These are phyloP conservation scores for Sialia sialis DNA, from an alignment of 2,113 vertebrate genomes.

Conservation along the genomic window DNA sequence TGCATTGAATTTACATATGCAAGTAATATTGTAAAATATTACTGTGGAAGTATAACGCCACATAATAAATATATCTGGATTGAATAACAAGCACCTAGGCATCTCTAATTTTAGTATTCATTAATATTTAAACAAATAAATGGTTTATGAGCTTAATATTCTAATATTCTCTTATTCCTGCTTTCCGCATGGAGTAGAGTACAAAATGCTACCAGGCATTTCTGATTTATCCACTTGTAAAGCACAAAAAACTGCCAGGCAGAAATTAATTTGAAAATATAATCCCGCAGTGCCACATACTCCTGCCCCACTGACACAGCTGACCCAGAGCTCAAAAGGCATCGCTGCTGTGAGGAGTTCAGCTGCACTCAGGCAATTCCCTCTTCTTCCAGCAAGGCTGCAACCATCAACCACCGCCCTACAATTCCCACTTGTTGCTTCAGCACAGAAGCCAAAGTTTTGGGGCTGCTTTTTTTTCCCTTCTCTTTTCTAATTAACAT, in stretches of 20 bases:
- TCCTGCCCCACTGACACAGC: neutral
- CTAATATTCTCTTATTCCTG: neutral
- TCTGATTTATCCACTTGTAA: neutral
- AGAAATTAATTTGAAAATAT: neutral
- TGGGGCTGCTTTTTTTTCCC: neutral
- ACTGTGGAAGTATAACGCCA: neutral
- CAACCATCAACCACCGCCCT: neutral
- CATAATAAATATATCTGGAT: neutral
- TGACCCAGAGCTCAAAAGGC: neutral
- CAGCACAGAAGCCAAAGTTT: neutral
- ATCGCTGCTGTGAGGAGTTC: neutral
- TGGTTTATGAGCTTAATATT: neutral
- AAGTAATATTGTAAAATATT: neutral
- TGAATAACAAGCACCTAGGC: neutral
- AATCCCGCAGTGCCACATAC: fast-evolving
- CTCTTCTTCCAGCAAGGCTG: neutral
- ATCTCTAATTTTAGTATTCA: neutral
- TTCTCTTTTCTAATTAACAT: neutral
- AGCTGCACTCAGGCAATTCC: neutral
- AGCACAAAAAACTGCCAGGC: neutral
- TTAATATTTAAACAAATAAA: neutral
- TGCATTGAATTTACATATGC: neutral
- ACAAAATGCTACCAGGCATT: neutral
- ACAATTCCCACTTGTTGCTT: neutral
- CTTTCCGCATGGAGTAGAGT: neutral